Conservation (phyloP, 2,113 vertebrate species). For the Tragelaphus strepsiceros region DNA sequence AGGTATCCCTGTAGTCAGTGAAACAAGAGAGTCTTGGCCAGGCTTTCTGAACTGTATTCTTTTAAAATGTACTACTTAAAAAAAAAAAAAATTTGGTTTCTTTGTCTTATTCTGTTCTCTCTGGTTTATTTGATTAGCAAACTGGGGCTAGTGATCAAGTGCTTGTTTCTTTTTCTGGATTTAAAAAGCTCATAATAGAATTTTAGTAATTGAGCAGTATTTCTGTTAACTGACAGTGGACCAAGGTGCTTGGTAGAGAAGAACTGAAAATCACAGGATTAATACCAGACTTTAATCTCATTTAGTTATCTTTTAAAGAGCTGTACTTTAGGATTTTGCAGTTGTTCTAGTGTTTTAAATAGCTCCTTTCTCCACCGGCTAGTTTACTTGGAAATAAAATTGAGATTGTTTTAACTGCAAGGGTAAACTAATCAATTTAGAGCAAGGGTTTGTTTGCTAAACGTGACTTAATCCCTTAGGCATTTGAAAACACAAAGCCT, state of each 20-base stretch:
- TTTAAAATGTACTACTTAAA: not conserved
- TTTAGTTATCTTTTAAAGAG: not conserved
- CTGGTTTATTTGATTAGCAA: not conserved
- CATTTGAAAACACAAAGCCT: constrained; percentile 31
- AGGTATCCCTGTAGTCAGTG: constrained; percentile 79
- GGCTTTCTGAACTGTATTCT: not conserved
- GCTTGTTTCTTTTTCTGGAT: constrained; percentile 16
- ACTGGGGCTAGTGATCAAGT: not conserved
- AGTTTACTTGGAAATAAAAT: not conserved
- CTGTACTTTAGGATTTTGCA: not conserved
- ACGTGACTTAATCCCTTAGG: constrained; percentile 33
- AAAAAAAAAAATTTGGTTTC: not conserved
- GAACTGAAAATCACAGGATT: not conserved
- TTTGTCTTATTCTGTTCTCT: not conserved
- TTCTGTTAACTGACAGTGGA: constrained; percentile 32
- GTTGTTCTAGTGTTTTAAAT: not conserved
- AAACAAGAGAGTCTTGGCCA: not conserved
- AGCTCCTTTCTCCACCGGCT: not conserved
- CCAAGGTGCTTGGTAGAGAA: not conserved
- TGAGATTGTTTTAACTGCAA: not conserved
- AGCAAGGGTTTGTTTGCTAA: constrained; percentile 25
- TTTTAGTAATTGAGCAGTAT: constrained; percentile 13
- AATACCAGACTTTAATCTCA: not conserved
- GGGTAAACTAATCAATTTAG: constrained; percentile 38
- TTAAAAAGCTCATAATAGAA: constrained; percentile 22